Conservation (phyloP, 1,140 invertebrate genomes). For the Phymastichus coffea region DNA sequence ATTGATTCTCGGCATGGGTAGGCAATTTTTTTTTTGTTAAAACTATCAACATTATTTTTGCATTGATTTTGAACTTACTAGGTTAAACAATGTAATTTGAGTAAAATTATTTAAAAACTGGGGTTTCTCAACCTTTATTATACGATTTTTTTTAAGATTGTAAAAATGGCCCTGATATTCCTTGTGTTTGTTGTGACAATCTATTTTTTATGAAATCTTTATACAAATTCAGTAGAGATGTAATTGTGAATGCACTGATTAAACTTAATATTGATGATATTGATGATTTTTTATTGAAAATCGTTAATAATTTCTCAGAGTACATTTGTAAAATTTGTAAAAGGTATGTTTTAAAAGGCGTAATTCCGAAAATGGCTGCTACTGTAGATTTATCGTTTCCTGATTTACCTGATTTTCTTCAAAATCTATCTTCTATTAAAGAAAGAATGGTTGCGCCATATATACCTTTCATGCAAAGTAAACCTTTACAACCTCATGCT, state of each 20-base stretch:
- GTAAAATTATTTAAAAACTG: too few relatives aligned
- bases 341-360: background rate
- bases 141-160: background rate
- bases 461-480: constrained; percentile 27
- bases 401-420: constrained; percentile 2
- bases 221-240: background rate
- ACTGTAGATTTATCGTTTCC: constrained; percentile 11
- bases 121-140: background rate
- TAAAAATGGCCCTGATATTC: background rate
- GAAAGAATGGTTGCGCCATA: constrained; percentile 25
- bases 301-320: background rate
- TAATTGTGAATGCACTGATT: background rate
- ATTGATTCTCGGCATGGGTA: too few relatives aligned
- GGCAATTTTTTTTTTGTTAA: too few relatives aligned
- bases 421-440: constrained; percentile 1
- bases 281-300: background rate
- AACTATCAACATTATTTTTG: too few relatives aligned
- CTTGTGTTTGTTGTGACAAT: background rate
- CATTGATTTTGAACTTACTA: too few relatives aligned
- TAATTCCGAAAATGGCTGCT: background rate
- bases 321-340: constrained; percentile 3
- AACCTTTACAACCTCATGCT: constrained; percentile 23
- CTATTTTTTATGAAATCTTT: background rate
- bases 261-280: background rate
- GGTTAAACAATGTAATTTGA: too few relatives aligned